These are phyloP conservation scores for Myrmophylax atrothorax DNA, from an alignment of 2,113 vertebrate genomes.

Conservation along the genomic window DNA sequence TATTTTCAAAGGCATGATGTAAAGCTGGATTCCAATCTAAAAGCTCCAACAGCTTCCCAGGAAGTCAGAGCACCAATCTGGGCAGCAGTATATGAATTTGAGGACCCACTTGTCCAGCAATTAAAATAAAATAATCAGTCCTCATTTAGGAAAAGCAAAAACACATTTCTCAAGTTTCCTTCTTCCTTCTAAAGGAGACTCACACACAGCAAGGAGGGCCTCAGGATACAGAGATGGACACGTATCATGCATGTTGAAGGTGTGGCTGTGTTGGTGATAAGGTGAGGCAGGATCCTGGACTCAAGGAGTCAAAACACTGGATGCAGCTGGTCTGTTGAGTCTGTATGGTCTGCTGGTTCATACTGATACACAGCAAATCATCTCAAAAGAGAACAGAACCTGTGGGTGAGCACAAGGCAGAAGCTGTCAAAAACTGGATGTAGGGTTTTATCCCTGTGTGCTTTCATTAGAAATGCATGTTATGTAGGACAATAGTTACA, in stretches of 20 bases:
- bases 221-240: fast-evolving
- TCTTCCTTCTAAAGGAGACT: neutral
- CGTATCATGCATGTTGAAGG: fast-evolving
- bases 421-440: neutral
- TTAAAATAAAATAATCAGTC: neutral
- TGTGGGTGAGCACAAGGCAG: neutral
- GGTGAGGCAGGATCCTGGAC: neutral
- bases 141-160: neutral
- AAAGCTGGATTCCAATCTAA: neutral
- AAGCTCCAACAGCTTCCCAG: neutral
- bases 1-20: neutral
- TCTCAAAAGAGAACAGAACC: neutral
- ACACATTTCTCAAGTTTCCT: neutral
- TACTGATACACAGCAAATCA: neutral
- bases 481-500: neutral
- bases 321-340: neutral
- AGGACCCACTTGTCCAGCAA: neutral
- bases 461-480: neutral
- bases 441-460: neutral
- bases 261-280: fast-evolving
- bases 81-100: neutral
- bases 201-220: fast-evolving
- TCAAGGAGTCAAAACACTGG: neutral
- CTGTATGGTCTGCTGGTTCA: neutral
- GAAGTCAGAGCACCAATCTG: neutral